These are phyloP conservation scores for Rhinopomastus cyanomelas DNA, from an alignment of 2,113 vertebrate genomes.

Conservation along the genomic window DNA sequence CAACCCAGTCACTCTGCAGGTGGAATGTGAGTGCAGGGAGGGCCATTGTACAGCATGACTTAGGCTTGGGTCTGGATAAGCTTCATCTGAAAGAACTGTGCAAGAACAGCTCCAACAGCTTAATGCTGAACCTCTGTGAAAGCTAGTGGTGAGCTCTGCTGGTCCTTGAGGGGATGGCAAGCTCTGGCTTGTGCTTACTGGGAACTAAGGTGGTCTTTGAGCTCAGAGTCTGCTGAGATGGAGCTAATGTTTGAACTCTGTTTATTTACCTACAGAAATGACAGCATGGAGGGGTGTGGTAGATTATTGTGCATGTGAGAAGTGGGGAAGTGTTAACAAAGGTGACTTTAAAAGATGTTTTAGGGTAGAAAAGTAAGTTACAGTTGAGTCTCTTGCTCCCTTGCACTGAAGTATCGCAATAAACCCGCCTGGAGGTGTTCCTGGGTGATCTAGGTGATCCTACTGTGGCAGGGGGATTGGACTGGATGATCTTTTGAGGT, in stretches of 20 bases:
- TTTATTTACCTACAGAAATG: background rate
- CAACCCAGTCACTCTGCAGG: background rate
- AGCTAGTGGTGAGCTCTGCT: background rate
- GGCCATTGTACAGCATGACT: background rate
- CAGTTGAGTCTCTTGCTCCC: background rate
- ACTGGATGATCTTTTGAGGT: no score
- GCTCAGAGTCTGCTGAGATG: background rate
- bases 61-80: background rate
- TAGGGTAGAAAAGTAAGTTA: background rate
- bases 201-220: background rate
- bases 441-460: no score
- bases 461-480: no score
- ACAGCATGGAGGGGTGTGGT: background rate
- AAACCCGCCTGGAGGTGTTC: no score
- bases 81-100: background rate
- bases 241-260: background rate
- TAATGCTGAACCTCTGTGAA: background rate
- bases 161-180: background rate
- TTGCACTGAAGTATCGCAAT: background rate
- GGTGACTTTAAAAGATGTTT: background rate
- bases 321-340: background rate
- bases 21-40: background rate
- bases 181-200: background rate
- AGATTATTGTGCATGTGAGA: background rate
- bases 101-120: background rate